A percentile compares a stretch with the other conserved stretches of the same genome.
Conservation (phyloP, 2,797 vertebrate species). For the Acomys russatus region DNA sequence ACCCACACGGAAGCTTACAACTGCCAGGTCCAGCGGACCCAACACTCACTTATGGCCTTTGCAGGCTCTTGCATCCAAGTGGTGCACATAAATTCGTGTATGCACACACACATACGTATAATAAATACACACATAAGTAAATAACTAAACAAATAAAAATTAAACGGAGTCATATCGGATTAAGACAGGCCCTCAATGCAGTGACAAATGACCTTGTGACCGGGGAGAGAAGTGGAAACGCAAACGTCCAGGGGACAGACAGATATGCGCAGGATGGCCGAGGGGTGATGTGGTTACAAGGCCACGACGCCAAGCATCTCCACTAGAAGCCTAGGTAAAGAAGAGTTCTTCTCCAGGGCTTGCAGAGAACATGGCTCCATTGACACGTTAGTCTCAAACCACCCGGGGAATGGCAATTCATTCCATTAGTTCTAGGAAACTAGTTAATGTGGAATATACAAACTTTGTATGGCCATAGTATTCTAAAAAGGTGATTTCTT, state of each 20-base stretch:
- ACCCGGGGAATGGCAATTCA: not conserved
- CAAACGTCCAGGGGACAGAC: not conserved
- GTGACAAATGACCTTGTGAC: not conserved
- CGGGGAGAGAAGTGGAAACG: not conserved
- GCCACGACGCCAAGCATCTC: not conserved
- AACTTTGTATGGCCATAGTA: not conserved
- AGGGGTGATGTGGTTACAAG: not conserved
- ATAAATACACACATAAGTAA: not conserved
- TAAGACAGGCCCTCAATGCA: not conserved
- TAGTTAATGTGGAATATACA: not conserved
- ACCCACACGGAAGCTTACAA: not conserved
- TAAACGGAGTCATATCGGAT: not conserved
- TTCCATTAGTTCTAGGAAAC: not conserved
- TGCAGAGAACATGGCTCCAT: not conserved
- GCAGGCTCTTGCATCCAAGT: not conserved
- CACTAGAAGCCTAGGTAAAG: not conserved
- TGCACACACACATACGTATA: not conserved
- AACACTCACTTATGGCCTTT: not conserved
- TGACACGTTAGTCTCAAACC: not conserved
- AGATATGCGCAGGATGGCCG: not conserved
- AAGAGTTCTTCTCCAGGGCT: not conserved
- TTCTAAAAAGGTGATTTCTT: slow-evolving; percentile 32
- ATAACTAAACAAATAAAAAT: not conserved
- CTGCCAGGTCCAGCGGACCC: not conserved
- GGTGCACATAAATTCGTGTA: not conserved